phyloP scores from a whole-genome alignment of 2,888 invertebrate species.

The Agrenia bidenticulata region DNA sequence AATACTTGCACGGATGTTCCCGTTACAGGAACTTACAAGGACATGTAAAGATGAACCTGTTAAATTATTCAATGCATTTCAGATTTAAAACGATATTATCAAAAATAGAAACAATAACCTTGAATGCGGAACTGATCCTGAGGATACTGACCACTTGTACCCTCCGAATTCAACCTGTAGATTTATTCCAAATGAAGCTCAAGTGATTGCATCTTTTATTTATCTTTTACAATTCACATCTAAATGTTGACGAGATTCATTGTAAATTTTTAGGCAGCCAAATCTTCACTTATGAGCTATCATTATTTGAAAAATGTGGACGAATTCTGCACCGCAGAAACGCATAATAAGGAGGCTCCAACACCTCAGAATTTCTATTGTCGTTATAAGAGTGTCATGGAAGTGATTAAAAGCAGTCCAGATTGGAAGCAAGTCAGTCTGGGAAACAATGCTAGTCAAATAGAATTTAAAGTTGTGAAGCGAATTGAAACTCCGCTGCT shows the following conservation, averaged over 20 bases:
- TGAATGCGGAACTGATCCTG: constrained; percentile 18
- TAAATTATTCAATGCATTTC: neutral
- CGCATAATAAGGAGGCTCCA: constrained; percentile 33
- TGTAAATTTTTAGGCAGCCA: constrained; percentile 24
- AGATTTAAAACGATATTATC: too few relatives aligned
- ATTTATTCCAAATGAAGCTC: constrained; percentile 29
- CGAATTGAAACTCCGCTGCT: constrained; percentile 25
- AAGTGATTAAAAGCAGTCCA: constrained; percentile 34
- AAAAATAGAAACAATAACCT: neutral
- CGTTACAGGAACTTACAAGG: constrained; percentile 31
- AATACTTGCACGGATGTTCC: constrained; percentile 43
- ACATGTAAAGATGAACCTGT: constrained; percentile 25
- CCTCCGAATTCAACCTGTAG: constrained; percentile 31
- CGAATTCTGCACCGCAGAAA: constrained; percentile 37
- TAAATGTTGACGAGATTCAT: neutral
- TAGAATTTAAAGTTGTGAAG: constrained; percentile 24
- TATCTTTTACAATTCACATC: neutral
- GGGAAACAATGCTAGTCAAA: neutral
- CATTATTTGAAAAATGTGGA: constrained; percentile 30
- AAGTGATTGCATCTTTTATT: constrained; percentile 1
- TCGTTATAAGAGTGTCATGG: constrained; percentile 37
- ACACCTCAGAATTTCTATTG: constrained; percentile 44
- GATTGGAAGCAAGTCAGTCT: constrained; percentile 26
- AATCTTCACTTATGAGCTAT: constrained; percentile 36
- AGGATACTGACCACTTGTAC: constrained; percentile 16